Conservation (phyloP, 2,797 vertebrate species). For the Characodon lateralis region DNA sequence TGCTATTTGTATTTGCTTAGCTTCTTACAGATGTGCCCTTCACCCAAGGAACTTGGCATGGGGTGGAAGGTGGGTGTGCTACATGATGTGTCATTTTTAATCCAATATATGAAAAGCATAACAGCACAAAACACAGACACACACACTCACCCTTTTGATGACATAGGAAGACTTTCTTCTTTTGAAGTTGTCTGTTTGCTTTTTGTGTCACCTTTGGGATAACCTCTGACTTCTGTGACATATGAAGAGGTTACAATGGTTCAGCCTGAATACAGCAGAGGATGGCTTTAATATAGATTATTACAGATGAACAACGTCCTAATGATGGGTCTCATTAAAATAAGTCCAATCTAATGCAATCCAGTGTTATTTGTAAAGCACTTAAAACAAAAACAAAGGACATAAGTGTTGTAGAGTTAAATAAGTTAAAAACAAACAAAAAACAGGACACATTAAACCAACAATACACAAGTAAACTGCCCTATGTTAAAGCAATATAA, state of each 20-base stretch:
- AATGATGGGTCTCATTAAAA: too few relatives aligned
- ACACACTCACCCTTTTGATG: constrained; percentile 28
- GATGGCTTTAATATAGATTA: neutral
- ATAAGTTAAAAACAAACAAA: too few relatives aligned
- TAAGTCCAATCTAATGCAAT: too few relatives aligned
- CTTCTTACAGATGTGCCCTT: constrained; percentile 50
- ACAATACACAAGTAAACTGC: too few relatives aligned
- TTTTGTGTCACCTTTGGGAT: constrained; percentile 45
- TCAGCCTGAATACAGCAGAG: constrained; percentile 20
- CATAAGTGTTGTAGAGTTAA: too few relatives aligned
- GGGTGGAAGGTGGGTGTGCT: constrained; percentile 17
- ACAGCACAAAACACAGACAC: constrained; percentile 18
- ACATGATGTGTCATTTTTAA: constrained; percentile 24
- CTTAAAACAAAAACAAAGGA: too few relatives aligned
- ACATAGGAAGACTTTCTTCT: constrained; percentile 26
- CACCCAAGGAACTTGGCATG: constrained; percentile 26
- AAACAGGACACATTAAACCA: too few relatives aligned
- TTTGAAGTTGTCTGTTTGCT: constrained; percentile 65
- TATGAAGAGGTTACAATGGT: constrained; percentile 47
- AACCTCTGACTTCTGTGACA: constrained; percentile 48
- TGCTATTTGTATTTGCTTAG: constrained; percentile 49
- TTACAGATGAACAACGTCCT: too few relatives aligned
- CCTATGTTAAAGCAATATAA: too few relatives aligned
- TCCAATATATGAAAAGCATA: constrained; percentile 30
- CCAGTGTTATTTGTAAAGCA: too few relatives aligned